Evolutionary conservation across 2,797 vertebrate species (phyloP).

Genomic region (Triplophysa yarkandensis): DNA sequence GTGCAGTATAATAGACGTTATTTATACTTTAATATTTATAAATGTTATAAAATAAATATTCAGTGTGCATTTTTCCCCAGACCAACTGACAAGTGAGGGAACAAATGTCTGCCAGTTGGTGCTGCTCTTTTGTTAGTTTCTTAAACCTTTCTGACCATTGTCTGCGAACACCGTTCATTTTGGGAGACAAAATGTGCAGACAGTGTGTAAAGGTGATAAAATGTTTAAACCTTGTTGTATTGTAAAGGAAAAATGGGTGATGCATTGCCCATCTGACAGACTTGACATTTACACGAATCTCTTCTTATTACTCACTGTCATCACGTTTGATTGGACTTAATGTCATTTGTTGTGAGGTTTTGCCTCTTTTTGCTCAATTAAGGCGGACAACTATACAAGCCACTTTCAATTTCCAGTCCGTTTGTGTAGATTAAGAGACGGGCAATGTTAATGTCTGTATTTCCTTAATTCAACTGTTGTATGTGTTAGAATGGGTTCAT

Average conservation of each 20-base stretch:
- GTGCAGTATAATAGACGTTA: not conserved
- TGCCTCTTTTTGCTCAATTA: not conserved
- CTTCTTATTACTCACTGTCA: constrained; percentile 42
- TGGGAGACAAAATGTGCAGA: constrained; percentile 5
- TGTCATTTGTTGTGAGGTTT: not conserved
- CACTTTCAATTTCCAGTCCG: not conserved
- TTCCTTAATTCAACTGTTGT: not conserved
- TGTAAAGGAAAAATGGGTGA: constrained; percentile 20
- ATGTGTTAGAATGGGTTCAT: not conserved
- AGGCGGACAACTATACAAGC: not conserved
- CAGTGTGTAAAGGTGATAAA: constrained; percentile 19
- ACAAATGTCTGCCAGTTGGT: not conserved
- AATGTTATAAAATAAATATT: too few species aligned
- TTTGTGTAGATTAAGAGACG: not conserved
- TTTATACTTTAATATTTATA: too few species aligned
- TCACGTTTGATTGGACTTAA: constrained; percentile 15
- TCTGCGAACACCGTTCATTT: constrained; percentile 13
- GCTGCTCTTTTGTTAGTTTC: constrained; percentile 16
- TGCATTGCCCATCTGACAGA: constrained; percentile 4
- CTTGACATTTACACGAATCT: constrained; percentile 45
- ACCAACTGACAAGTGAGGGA: not conserved
- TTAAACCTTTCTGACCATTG: constrained; percentile 24
- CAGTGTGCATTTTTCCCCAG: not conserved
- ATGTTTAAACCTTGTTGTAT: not conserved
- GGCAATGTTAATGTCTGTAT: not conserved